Base-by-base conservation (phyloP, 2,113 vertebrate genomes). In the Paraplagusia blochii region DNA sequence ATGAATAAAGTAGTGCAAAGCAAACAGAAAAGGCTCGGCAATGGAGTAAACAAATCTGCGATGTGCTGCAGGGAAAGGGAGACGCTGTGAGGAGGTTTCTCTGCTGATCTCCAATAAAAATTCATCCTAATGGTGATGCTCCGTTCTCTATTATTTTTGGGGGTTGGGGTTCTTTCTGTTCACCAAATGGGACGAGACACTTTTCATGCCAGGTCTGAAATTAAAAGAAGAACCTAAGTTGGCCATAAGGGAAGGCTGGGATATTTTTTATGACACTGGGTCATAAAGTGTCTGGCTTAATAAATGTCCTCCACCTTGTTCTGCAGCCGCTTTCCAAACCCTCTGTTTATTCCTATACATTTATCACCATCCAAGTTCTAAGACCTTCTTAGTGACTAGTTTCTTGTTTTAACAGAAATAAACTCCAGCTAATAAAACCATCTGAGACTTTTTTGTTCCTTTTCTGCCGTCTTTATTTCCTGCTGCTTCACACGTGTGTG, bases 1-100 rank as follows among this genome's bases (percentile, higher is more conserved):
- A 70, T 63, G 82, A 89, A 86, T 82, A 87, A 87, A 84, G 71
- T 45, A 60, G 59, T 58, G 81, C 74, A 74, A 84, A 78, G 82
- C 77, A 86, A 86, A 88, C 53, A 83, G 43, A 43, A 54, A 7
- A 74, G 58, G 66, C 51, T 47, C 63, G 62, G 74, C 75, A 76
- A 80, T 62, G 70, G 66, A 61, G 77, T 72, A 81, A 88, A 87
- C 77, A 85, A 69, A 81, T 60, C 63, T 8, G 18, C 16, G 55
- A 58, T 46, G 58, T 15, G 53, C 56, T 46, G 36, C 53, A 34
- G 57, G 53, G 34, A n/a, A 1, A 9, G 9, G 39, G 43, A 45
- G 45, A 18, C 54, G 69, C 65, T 60, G 53, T 12, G 65, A 63
- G 65, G 57, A 40, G 71, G 69, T 40, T 18, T 4, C 63, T 50